Evolutionary conservation across 2,797 vertebrate genomes (phyloP).

Genomic region (Schizopygopsis pylzovi): DNA sequence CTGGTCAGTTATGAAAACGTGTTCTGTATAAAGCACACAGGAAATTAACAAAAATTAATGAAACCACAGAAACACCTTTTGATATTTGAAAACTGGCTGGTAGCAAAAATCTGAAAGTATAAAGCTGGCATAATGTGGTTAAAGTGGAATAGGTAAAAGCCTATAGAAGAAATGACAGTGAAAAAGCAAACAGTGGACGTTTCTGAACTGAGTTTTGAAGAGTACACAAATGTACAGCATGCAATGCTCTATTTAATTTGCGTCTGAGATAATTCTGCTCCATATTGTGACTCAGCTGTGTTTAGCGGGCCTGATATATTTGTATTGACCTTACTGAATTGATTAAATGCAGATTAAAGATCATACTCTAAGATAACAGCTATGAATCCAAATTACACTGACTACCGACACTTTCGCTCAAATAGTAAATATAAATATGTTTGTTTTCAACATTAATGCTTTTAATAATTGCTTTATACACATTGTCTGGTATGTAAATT

Average conservation of each 20-base stretch:
- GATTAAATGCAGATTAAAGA: conserved; percentile 4
- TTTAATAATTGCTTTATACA: not conserved
- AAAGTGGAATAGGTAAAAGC: not conserved
- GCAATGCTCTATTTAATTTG: conserved; percentile 14
- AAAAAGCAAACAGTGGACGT: conserved; percentile 2
- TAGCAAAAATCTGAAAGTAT: not conserved
- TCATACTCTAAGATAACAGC: not conserved
- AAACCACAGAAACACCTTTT: not conserved
- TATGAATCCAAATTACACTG: conserved; percentile 11
- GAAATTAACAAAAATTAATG: not conserved
- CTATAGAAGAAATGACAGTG: too few relatives aligned
- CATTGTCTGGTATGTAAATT: not conserved
- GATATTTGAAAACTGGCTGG: not conserved
- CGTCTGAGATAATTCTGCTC: not conserved
- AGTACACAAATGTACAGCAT: not conserved
- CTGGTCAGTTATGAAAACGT: not conserved
- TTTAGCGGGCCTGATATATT: conserved; percentile 4
- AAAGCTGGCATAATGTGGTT: not conserved
- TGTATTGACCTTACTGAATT: conserved; percentile 13
- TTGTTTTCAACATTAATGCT: not conserved
- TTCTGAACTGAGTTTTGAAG: not conserved
- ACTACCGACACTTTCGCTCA: not conserved
- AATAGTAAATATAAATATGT: not conserved
- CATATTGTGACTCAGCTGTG: conserved; percentile 16
- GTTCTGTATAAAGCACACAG: not conserved